Base-by-base conservation (phyloP, 2,888 invertebrate species). In the Synergus japonicus region DNA sequence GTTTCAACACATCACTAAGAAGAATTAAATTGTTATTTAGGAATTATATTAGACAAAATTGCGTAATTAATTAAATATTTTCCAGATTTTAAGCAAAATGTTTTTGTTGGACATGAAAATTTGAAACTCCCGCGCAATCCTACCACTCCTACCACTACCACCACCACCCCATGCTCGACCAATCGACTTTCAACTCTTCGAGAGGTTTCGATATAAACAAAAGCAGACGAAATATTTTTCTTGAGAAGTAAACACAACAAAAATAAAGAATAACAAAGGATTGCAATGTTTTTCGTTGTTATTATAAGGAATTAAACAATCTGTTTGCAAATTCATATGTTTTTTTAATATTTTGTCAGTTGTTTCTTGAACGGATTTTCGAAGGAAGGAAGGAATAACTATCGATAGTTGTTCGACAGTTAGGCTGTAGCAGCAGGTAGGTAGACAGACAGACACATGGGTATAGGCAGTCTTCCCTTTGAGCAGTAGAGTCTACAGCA, bases 401-500 rank as follows among this genome's bases (percentile, higher is more conserved):
- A 46, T 46, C 67, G 67, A 46, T 67, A 22, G 43, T 29, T 13
- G 22, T 67, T 18, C 46, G 67, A 67, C n/a, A 43, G 18, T 43
- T 41, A 46, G 22, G 10, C 22, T 37, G 4, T 12, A 63, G 60
- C 2, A 12, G 9, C 18, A 63, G 22, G 54, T 18, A 58, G 54
- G 18, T 10, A 63, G 58, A 2, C 18, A 60, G 22, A 66, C 44
- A 13, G 67, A 37, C 37, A 37, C 37, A 37, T 37, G 37, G 37
- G 37, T 37, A 37, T 46, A 44, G 29, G 41, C 18, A 67, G 46
- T 67, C 46, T 37, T 18, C 54, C 49, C 46, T 69, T 69, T 49
- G 69, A 49, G 60, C 79, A 67, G 64, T 77, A 49, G 83, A 90
- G 88, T 88, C 89, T 87, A 89, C 88, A 91, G 93, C 95, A 96